Evolutionary conservation across 2,888 invertebrate genomes (phyloP), one percentile per base, ranked within the genome.

Genomic region (Merodon equestris): DNA sequence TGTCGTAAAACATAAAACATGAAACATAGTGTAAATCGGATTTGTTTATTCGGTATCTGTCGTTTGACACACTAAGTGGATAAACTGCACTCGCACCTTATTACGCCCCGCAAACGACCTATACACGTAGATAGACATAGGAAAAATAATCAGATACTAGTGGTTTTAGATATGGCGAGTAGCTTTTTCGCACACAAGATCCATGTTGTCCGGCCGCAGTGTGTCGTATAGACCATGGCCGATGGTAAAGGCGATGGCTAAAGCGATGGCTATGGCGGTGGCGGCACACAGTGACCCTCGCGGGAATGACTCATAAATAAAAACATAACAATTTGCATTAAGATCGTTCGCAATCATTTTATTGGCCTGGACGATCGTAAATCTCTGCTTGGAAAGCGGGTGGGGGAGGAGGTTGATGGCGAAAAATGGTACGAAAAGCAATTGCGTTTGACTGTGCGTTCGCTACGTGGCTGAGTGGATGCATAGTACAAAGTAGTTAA

Each of bases 281-380:
- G 19, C 61, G 18, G 79, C 67, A 53, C 68, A 27, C 27, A 74
- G 74, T 79, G 79, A 79, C 79, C 79, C 79, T 74, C 74, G 57
- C 50, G 42, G 27, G 64, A 70, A 81, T 81, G 81, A 81, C 81
- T 81, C 81, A 81, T 81, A 81, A 82, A 77, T 83, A 85, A 83
- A 84, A 83, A 84, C 83, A 84, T 83, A 86, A 86, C 85, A 85
- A 87, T 87, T 87, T 88, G 86, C 86, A 86, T 88, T 87, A 86
- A 87, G 86, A 87, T 87, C 86, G 85, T 83, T 86, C 82, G 86
- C 87, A 87, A 87, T 87, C 87, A 88, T 88, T 87, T 87, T 88
- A 87, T 87, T 87, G 86, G 86, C 83, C 85, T 84, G 83, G 83
- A 82, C 81, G 84, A 85, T 86, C 87, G 86, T 87, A 87, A 87